Evolutionary conservation across 2,797 vertebrate genomes (phyloP).

Genomic region (Leuciscus waleckii): DNA sequence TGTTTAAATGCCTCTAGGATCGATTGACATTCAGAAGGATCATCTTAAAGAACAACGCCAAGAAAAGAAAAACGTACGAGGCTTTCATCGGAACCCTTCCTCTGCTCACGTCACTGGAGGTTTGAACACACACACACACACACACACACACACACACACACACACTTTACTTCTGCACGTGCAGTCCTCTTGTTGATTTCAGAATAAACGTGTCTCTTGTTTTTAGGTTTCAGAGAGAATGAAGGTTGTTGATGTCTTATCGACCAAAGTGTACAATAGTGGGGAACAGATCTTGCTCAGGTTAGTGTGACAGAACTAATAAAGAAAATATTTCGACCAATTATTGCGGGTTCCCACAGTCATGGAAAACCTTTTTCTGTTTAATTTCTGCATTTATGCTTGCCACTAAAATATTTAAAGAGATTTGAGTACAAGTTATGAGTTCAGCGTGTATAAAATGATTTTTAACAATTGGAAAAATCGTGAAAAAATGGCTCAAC

Average conservation of each 20-base stretch:
- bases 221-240: slow-evolving; percentile 93
- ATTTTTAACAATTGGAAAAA: neutral
- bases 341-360: neutral
- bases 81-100: slow-evolving; percentile 97
- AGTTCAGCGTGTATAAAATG: too few relatives aligned
- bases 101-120: slow-evolving; percentile 97
- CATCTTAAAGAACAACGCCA: slow-evolving; percentile 99
- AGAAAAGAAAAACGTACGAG: slow-evolving; percentile 97
- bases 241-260: slow-evolving; percentile 98
- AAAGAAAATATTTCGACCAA: neutral
- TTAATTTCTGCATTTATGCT: neutral
- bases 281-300: slow-evolving; percentile 98
- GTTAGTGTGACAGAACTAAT: slow-evolving; percentile 70
- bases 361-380: neutral
- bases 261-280: slow-evolving; percentile 89
- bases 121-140: slow-evolving; percentile 66
- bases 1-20: slow-evolving; percentile 79
- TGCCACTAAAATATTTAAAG: neutral
- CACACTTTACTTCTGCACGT: neutral
- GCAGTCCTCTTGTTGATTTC: neutral
- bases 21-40: slow-evolving; percentile 98
- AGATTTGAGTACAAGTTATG: neutral
- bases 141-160: neutral
- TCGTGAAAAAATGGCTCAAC: neutral
- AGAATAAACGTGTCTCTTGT: neutral